A percentile compares a stretch with the other conserved stretches of the same genome.
Conservation (phyloP, 2,888 invertebrate genomes). For the Xestobium rufovillosum region DNA sequence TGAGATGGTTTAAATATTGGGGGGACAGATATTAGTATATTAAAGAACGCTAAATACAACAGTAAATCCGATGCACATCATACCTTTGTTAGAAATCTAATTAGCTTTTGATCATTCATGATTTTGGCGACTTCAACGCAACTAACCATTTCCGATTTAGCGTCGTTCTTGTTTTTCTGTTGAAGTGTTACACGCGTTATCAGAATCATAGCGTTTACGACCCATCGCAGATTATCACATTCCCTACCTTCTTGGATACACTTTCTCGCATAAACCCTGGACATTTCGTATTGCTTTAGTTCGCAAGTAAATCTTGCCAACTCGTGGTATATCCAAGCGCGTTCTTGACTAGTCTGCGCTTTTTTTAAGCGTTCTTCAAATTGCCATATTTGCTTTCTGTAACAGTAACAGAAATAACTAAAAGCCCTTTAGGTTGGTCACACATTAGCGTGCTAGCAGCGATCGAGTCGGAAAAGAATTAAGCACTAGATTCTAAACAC, state of each 20-base stretch:
- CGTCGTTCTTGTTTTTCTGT: slow-evolving; percentile 45
- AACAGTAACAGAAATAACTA: slow-evolving; percentile 6
- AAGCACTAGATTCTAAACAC: too few relatives aligned
- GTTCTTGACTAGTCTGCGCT: slow-evolving; percentile 37
- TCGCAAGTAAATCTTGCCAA: slow-evolving; percentile 40
- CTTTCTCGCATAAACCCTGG: slow-evolving; percentile 39
- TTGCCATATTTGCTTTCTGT: slow-evolving; percentile 31
- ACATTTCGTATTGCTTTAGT: slow-evolving; percentile 41
- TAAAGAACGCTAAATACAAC: too few relatives aligned
- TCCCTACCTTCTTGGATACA: slow-evolving; percentile 36
- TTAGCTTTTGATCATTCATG: slow-evolving; percentile 35
- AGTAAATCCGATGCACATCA: too few relatives aligned
- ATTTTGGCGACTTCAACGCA: slow-evolving; percentile 33
- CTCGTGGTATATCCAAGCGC: slow-evolving; percentile 46
- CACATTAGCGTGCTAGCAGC: too few relatives aligned
- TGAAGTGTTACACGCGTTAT: slow-evolving; percentile 41
- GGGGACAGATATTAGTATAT: too few relatives aligned
- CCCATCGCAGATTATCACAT: slow-evolving; percentile 39
- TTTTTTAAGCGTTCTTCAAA: slow-evolving; percentile 32
- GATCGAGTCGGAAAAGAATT: too few relatives aligned
- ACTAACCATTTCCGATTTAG: slow-evolving; percentile 36
- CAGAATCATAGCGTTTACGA: slow-evolving; percentile 41
- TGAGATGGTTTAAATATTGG: too few relatives aligned
- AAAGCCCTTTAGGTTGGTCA: not conserved
- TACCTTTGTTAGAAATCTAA: slow-evolving; percentile 34